Evolutionary conservation across 2,797 vertebrate genomes (phyloP), one percentile per base, ranked within the genome.

Genomic region (Enoplosus armatus): DNA sequence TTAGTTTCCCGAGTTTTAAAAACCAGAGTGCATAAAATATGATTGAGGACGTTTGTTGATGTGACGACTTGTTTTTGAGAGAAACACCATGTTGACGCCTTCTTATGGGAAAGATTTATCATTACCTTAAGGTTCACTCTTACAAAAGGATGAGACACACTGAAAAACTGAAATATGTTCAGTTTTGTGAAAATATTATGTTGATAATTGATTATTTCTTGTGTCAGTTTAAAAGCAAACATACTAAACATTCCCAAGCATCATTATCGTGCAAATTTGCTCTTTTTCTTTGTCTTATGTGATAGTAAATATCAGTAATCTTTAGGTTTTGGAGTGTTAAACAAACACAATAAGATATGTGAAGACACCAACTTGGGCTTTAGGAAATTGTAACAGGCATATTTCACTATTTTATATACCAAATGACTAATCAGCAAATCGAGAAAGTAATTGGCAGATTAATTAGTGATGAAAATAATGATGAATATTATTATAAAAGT

Each of bases 51-150:
- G 22, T 68, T 69, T 51, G 54, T 72, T 47, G 55, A 68, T 47
- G 18, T 41, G 18, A 72, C 0, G 26, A 64, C 47, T 61, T 68
- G 37, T 80, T 85, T 79, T 62, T 39, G 5, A 77, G 12, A 3
- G 37, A 11, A 77, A 50, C 31, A 11, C 11, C 31, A 22, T 15
- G 26, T 29, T 53, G 0, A 18, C 18, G 8, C 3, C 37, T n/a
- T 47, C 22, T 69, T 1, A 31, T 39, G 1, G 35, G 31, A 61
- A 3, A 29, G 6, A 54, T 63, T 20, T 33, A 76, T 66, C 24
- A 41, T 29, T 51, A 24, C 3, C 14, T 29, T 54, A 10, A 58
- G 31, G 24, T 26, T 79, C 22, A 1, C 2, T 22, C 22, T 41
- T 31, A 39, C 20, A 29, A 37, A n/a, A 47, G 14, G 20, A 50